Evolutionary conservation across 2,113 vertebrate species (phyloP), one percentile per base, ranked within the genome.

Genomic region (Eleginops maclovinus): DNA sequence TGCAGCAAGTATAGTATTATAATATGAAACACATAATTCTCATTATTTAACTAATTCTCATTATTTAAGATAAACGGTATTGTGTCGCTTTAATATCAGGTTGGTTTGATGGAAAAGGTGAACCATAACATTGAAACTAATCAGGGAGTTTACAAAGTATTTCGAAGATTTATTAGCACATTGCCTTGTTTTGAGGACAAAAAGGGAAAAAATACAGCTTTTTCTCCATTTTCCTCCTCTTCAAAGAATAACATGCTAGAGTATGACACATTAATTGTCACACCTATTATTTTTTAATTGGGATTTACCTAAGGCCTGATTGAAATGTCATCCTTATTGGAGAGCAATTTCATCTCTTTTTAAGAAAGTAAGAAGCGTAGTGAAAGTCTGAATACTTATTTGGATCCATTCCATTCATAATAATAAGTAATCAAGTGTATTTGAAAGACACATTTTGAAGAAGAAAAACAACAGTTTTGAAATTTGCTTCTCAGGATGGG

Each of bases 401-500:
- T 44, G 44, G 41, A 62, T 60, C 24, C 50, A 68, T 62, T 77
- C 55, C 43, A 68, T 4, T 66, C 12, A 49, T 7, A 66, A 60
- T 79, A 6, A 46, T 13, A 11, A 8, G 10, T 9, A 40, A 0
- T 0, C 13, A 47, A 16, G 6, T 46, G 9, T 17, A 54, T 28
- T 50, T 21, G 10, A 60, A 43, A 56, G 6, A 51, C 15, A 47
- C 0, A 28, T 21, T 73, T 50, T 5, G 9, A 11, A 55, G n/a
- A 51, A 1, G 14, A 50, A 31, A 4, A 53, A 36, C n/a, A 1
- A 5, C 75, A 77, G 79, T 83, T 90, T 92, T 82, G 83, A 81
- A 84, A 81, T 79, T 89, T 93, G 93, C 91, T 87, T 91, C 84
- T 82, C 85, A 88, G 93, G 91, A 92, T 89, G 93, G 93, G 94